Base-by-base conservation (phyloP, 2,797 vertebrate species). In the Bryconaethiops microstoma region DNA sequence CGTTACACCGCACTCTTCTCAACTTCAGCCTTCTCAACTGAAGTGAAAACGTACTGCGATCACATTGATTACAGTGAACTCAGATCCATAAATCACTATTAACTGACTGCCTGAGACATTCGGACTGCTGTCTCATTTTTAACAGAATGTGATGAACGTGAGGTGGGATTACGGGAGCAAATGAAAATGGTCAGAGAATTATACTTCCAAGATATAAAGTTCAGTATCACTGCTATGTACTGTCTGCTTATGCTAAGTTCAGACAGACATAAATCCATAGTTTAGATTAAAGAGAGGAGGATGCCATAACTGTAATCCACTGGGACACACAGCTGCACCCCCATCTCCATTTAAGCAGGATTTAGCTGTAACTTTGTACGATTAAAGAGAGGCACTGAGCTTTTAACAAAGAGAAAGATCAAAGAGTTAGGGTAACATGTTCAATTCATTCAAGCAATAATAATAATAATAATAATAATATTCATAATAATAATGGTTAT, bases 311-410 rank as follows among this genome's bases (percentile, higher is more conserved):
- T 86, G 88, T 92, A 93, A 89, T 88, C 82, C 87, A 80, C 79
- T 77, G 70, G 42, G 21, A 17, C 67, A 83, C 83, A 88, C 89
- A 91, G 90, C 89, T 91, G 90, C 83, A 92, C 88, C 85, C 84
- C 25, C 59, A 12, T 64, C 29, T 65, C 35, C 5, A 73, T 89
- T 85, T 90, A 90, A 92, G 89, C 84, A 81, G 91, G 92, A 91
- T 92, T 94, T 92, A 91, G 52, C 85, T 84, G 85, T 82, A 91
- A 92, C 90, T 90, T 88, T 87, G 83, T 86, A 85, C 90, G 90
- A 94, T 92, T 91, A 91, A 68, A 84, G 84, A 79, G 0, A n/a
- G 88, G 71, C 78, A 62, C 45, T 75, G 65, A 74, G 77, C 82
- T 78, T 79, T 80, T 63, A 81, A 55, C 48, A 68, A 81, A 79